These are phyloP conservation scores for Dryas iulia DNA, from an alignment of 1,140 invertebrate genomes.

Conservation along the genomic window DNA sequence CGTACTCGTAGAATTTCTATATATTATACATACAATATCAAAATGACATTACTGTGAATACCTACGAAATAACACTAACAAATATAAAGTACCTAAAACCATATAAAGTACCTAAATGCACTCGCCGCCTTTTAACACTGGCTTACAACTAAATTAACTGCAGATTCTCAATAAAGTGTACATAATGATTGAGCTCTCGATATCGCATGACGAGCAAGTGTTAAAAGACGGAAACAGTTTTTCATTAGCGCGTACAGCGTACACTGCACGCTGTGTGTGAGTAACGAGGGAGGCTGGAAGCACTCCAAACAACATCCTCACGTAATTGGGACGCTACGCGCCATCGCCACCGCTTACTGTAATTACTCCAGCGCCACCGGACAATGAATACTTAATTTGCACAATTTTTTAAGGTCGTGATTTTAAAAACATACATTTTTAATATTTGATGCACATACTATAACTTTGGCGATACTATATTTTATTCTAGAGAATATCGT, in stretches of 20 bases:
- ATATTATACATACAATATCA: neutral
- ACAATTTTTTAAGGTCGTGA: neutral
- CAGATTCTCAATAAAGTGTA: neutral
- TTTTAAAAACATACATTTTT: too few relatives aligned
- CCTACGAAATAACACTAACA: too few relatives aligned
- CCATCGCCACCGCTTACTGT: neutral
- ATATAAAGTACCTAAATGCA: too few relatives aligned
- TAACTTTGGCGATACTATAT: neutral
- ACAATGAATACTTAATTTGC: neutral
- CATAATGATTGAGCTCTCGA: neutral
- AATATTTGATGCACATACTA: too few relatives aligned
- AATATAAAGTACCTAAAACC: too few relatives aligned
- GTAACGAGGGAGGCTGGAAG: slow-evolving; percentile 28
- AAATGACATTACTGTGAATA: neutral
- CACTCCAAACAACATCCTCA: slow-evolving; percentile 18
- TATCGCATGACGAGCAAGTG: neutral
- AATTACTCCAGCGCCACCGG: neutral
- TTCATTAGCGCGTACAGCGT: slow-evolving; percentile 10
- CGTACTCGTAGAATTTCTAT: neutral
- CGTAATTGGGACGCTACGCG: slow-evolving; percentile 7
- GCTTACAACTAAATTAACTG: neutral
- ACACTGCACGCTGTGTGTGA: neutral
- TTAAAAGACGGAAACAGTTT: slow-evolving; percentile 3
- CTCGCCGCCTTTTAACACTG: neutral
- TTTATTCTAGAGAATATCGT: neutral